Base-by-base conservation (phyloP, 2,888 invertebrate genomes). In the Odontothrips loti region DNA sequence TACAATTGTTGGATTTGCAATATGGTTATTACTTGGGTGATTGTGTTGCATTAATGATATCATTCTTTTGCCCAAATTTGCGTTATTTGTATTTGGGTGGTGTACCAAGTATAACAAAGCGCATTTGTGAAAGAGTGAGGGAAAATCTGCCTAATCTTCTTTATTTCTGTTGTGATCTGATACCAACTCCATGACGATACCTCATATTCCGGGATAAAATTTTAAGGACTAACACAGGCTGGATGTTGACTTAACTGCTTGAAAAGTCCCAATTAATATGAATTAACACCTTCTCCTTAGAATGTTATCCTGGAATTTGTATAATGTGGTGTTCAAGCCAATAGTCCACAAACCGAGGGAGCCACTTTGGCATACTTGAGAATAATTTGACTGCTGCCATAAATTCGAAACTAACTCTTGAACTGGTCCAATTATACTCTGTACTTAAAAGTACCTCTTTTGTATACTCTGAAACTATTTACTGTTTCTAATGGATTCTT, bases 201-300 rank as follows among this genome's bases (percentile, higher is more conserved):
- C 68, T 75, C 23, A 75, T 75, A 75, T 75, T 75, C 68, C 68
- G 68, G 27, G 68, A 75, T 75, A 75, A 75, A 75, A 75, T 75
- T 75, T 27, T 75, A 75, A 75, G 68, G 27, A 75, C n/a, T 12
- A 75, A 75, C 23, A 27, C 68, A 75, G 68, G 68, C 27, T 75
- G 68, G 68, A 75, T 75, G 68, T 27, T 75, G 10, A 75, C 27
- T 27, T 75, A 27, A 27, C 27, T 75, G 68, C 3, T 12, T 1
- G 2, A 6, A 75, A 75, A 27, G 23, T 58, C 10, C n/a, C 15
- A 20, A 58, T 17, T 17, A 58, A 58, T n/a, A 27, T 9, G 27
- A 9, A n/a, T 75, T 27, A 12, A 75, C 10, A 75, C 12, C 23
- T 75, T 75, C 23, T 75, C 27, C 68, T 75, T 75, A 75, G 68